These are phyloP conservation scores for Hassar affinis DNA, from an alignment of 2,113 vertebrate species.

Conservation along the genomic window DNA sequence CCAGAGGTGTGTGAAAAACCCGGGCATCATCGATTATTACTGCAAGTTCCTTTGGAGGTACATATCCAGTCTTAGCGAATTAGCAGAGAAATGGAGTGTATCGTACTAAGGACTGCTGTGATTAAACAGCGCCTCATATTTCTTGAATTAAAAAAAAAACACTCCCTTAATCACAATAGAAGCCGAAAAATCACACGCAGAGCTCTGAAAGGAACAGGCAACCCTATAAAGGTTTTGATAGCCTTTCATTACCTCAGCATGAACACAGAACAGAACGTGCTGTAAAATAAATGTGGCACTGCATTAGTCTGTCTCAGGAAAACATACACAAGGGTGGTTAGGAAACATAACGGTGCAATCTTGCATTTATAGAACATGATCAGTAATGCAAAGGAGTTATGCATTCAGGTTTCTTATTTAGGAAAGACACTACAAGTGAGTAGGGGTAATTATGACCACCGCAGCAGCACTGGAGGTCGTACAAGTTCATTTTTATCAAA, in stretches of 20 bases:
- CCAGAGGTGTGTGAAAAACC: neutral
- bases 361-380: constrained; percentile 21
- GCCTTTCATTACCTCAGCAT: constrained; percentile 36
- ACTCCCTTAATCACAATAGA: constrained; percentile 55
- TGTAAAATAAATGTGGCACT: constrained; percentile 14
- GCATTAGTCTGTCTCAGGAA: constrained; percentile 8
- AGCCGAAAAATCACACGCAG: constrained; percentile 29
- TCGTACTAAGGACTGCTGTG: constrained; percentile 40
- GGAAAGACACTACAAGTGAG: neutral
- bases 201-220: constrained; percentile 31
- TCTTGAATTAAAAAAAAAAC: constrained; percentile 54
- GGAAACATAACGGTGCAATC: constrained; percentile 4
- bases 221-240: constrained; percentile 42
- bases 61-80: constrained; percentile 48
- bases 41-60: constrained; percentile 44
- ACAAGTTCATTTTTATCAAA: neutral
- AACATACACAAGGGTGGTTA: constrained; percentile 21
- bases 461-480: neutral
- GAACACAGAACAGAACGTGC: constrained; percentile 19
- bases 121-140: constrained; percentile 54
- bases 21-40: constrained; percentile 52
- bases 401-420: constrained; percentile 16
- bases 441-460: neutral
- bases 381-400: neutral
- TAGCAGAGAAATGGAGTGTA: constrained; percentile 49